A percentile compares a stretch with the other conserved stretches of the same genome.
Conservation (phyloP, 2,797 vertebrate genomes). For the Mastacembelus armatus region DNA sequence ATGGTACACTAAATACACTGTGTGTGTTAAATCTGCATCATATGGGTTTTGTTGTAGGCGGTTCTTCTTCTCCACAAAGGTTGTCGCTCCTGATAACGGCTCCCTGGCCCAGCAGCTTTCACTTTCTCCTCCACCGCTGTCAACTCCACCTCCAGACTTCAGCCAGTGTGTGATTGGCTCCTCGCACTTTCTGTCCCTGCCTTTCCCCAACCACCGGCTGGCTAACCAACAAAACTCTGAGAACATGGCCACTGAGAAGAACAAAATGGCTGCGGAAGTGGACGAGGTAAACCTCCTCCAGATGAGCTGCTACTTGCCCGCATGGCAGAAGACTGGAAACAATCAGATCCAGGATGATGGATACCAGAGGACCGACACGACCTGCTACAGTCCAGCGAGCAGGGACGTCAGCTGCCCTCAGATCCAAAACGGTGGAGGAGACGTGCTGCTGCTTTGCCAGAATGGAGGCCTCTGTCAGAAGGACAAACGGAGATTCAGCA, state of each 20-base stretch:
- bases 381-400: conserved; percentile 34
- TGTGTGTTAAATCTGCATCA: no score
- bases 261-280: conserved; percentile 80
- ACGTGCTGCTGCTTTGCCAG: conserved; percentile 29
- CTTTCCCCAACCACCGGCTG: conserved; percentile 87
- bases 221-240: conserved; percentile 91
- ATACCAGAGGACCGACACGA: conserved; percentile 41
- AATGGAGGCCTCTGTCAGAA: conserved; percentile 76
- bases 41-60: conserved; percentile 60
- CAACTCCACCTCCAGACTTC: conserved; percentile 92
- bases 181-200: conserved; percentile 78
- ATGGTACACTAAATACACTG: no score
- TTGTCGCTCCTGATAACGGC: not conserved
- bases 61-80: conserved; percentile 33
- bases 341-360: conserved; percentile 34
- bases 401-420: conserved; percentile 25
- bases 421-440: conserved; percentile 36
- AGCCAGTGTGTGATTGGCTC: conserved; percentile 86
- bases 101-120: conserved; percentile 49
- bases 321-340: conserved; percentile 19
- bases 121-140: conserved; percentile 65
- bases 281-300: conserved; percentile 83
- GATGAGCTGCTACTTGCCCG: conserved; percentile 81
- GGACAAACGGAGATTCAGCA: conserved; percentile 91
- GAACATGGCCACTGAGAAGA: conserved; percentile 90